Conservation (phyloP, 2,113 vertebrate species). For the Ascaphus truei region DNA sequence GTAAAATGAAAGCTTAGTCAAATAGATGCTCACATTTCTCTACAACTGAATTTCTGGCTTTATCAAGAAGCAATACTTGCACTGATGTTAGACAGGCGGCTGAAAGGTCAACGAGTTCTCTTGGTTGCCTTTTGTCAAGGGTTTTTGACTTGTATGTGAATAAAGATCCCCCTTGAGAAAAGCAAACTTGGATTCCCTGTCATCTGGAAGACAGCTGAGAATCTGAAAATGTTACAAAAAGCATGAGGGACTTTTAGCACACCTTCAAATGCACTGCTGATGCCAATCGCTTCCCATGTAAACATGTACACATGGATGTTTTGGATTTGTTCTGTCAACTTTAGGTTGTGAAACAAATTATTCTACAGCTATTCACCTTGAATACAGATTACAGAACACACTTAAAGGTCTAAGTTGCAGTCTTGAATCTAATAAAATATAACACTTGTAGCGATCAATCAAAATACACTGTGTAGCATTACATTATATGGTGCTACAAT, state of each 20-base stretch:
- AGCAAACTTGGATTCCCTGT: slow-evolving; percentile 76
- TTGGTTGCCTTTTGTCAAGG: slow-evolving; percentile 81
- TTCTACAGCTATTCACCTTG: slow-evolving; percentile 59
- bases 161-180: slow-evolving; percentile 76
- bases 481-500: neutral
- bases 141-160: slow-evolving; percentile 84
- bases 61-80: slow-evolving; percentile 78
- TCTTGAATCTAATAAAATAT: slow-evolving; percentile 16
- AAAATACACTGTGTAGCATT: neutral
- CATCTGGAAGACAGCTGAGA: slow-evolving; percentile 76
- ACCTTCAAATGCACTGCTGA: slow-evolving; percentile 64
- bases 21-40: slow-evolving; percentile 63
- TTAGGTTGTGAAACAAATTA: slow-evolving; percentile 79
- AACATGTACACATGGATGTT: slow-evolving; percentile 75
- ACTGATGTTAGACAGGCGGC: slow-evolving; percentile 78
- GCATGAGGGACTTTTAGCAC: slow-evolving; percentile 75
- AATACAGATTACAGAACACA: slow-evolving; percentile 72
- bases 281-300: slow-evolving; percentile 72
- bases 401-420: slow-evolving; percentile 42
- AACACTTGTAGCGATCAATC: slow-evolving; percentile 1
- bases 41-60: slow-evolving; percentile 79
- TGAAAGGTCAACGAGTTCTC: slow-evolving; percentile 81
- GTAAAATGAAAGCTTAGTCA: slow-evolving; percentile 67
- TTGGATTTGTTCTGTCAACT: slow-evolving; percentile 81
- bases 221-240: slow-evolving; percentile 87